phyloP scores from a whole-genome alignment of 2,797 vertebrate species.

The Lagocephalus sceleratus region DNA sequence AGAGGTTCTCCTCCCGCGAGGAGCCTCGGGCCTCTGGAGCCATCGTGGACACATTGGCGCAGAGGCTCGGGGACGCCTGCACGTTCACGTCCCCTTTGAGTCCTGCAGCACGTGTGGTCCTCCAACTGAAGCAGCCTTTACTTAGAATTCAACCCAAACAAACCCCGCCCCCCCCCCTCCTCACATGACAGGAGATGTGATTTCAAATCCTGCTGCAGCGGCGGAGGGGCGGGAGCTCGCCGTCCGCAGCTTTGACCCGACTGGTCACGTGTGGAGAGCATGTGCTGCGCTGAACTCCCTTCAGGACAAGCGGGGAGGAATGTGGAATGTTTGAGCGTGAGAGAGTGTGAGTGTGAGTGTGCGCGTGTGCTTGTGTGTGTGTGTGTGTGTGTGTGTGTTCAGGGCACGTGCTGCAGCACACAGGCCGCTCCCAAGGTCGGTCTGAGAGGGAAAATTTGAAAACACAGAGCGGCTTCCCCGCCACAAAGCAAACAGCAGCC shows the following conservation, averaged over 20 bases:
- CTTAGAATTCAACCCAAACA: slow-evolving; percentile 21
- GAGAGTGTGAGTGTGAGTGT: slow-evolving; percentile 37
- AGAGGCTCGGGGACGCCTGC: too few relatives aligned
- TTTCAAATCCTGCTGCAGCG: slow-evolving; percentile 49
- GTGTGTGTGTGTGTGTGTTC: background rate
- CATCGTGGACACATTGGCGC: too few relatives aligned
- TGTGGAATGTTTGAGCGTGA: too few relatives aligned
- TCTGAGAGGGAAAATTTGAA: slow-evolving; percentile 61
- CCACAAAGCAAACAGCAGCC: background rate
- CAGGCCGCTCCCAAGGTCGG: slow-evolving; percentile 36
- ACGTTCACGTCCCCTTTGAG: too few relatives aligned
- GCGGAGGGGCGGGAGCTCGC: slow-evolving; percentile 23
- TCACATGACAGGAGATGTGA: slow-evolving; percentile 27
- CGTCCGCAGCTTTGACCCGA: background rate
- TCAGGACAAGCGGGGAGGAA: slow-evolving; percentile 30
- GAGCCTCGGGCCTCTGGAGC: too few relatives aligned
- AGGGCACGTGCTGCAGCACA: slow-evolving; percentile 30
- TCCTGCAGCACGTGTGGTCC: too few relatives aligned
- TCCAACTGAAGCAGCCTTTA: too few relatives aligned
- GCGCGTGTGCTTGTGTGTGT: background rate
- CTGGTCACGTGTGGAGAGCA: slow-evolving; percentile 44
- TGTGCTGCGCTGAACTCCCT: slow-evolving; percentile 29
- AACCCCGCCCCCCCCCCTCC: background rate
- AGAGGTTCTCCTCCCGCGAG: too few relatives aligned
- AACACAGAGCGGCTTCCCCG: slow-evolving; percentile 29